Evolutionary conservation across 2,113 vertebrate species (phyloP), one percentile per base, ranked within the genome.

Genomic region (Leucopsar rothschildi): DNA sequence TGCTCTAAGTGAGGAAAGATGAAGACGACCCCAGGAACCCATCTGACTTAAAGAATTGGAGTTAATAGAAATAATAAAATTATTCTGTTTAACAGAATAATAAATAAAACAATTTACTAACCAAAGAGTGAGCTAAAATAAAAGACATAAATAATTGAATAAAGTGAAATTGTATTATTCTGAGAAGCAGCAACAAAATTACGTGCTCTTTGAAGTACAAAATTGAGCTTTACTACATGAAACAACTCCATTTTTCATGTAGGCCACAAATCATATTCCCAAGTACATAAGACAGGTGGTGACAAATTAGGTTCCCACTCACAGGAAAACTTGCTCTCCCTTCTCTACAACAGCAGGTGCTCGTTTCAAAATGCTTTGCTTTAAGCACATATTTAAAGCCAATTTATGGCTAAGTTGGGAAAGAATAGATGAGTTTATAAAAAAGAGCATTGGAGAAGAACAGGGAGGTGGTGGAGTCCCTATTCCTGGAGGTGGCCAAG

Each of bases 151-250:
- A 80, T 76, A 76, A 91, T 64, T 79, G 31, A 90, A 29, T 65
- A 55, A 86, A 84, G 16, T 59, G 35, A 31, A 76, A 86, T 57
- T 49, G 66, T 70, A 42, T 88, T 94, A 72, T 88, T 93, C 66
- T 66, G 76, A 59, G 86, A 86, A 78, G 19, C 45, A 88, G 75
- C 27, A 64, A 63, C 44, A 63, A 81, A 75, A 93, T 92, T 75
- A 84, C 39, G 45, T 37, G 53, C 52, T 92, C 65, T 88, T 78
- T 91, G 69, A 92, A 94, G 80, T 86, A 91, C 92, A 95, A 91
- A 96, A 93, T 53, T 60, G 91, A 84, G 64, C 52, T 92, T 92
- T 90, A 40, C 44, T 91, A 68, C 33, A 56, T 68, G 76, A 93
- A 92, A 84, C 31, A 86, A 68, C 28, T 78, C 72, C 3, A 63